Conservation (phyloP, 2,888 invertebrate species). For the Litoditis marina region DNA sequence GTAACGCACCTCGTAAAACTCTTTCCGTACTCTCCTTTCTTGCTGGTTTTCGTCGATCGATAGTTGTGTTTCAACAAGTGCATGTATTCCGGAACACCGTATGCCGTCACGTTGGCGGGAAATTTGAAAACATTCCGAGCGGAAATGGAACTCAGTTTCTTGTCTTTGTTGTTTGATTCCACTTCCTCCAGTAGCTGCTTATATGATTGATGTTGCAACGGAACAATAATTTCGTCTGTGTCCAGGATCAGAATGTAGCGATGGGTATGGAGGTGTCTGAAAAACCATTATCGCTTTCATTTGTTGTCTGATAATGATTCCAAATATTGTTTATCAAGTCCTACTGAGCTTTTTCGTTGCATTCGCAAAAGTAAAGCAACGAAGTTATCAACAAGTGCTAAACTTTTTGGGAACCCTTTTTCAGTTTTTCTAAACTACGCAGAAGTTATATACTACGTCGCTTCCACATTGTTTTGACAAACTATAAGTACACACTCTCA, state of each 20-base stretch:
- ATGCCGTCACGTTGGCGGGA: slow-evolving; percentile 21
- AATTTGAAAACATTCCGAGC: slow-evolving; percentile 88
- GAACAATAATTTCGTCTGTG: slow-evolving; percentile 91
- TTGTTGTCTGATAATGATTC: too few relatives aligned
- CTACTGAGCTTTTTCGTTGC: too few relatives aligned
- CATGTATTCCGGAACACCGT: slow-evolving; percentile 25
- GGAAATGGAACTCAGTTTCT: slow-evolving; percentile 51
- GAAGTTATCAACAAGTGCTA: too few relatives aligned
- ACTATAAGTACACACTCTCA: neutral
- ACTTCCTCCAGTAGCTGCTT: slow-evolving; percentile 75
- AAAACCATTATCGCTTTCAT: neutral
- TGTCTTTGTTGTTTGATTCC: slow-evolving; percentile 61
- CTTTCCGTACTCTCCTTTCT: slow-evolving; percentile 72
- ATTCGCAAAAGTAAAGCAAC: too few relatives aligned
- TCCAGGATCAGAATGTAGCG: slow-evolving; percentile 77
- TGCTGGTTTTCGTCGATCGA: slow-evolving; percentile 70
- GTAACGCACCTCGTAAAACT: slow-evolving; percentile 68
- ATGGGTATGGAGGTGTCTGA: slow-evolving; percentile 79
- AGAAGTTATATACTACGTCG: neutral
- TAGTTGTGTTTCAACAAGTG: slow-evolving; percentile 58
- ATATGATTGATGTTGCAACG: slow-evolving; percentile 74
- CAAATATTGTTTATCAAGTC: too few relatives aligned
- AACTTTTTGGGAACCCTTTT: too few relatives aligned
- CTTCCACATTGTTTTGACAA: neutral
- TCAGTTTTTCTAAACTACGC: too few relatives aligned